Evolutionary conservation across 1,140 invertebrate genomes (phyloP), one percentile per base, ranked within the genome.

Genomic region (Oryzaephilus surinamensis): DNA sequence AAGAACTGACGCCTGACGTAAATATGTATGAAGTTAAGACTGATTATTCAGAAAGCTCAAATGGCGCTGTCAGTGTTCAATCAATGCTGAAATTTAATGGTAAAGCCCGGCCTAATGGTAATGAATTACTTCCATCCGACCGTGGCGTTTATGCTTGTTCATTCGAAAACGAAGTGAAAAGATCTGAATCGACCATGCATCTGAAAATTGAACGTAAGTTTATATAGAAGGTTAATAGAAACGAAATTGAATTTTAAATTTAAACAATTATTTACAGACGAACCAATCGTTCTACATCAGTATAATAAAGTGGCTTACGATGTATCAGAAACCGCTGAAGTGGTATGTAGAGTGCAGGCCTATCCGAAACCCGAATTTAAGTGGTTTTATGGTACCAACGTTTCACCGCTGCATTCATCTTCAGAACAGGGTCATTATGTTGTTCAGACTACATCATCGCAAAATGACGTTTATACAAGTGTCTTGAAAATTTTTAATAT

Each of bases 291-390:
- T 4, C 67, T 89, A 7, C 81, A 86, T 56, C 78, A 84, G 40
- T 83, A 90, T 57, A 85, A 81, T 40, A 89, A 91, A 64, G 89
- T 93, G 0, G 90, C 90, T 3, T 90, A 80, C 48, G 87, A 92
- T 58, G 56, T 88, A 2, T 66, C 74, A 7, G 87, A 93, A 57
- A 83, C 74, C 0, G 90, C 88, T 0, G 77, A 86, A 57, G 79
- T 95, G 6, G 71, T 81, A 2, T 95, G 91, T 60, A 77, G 81
- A 55, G 86, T 94, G 2, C 85, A 91, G 58, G 87, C 90, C 0
- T 94, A 88, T 63, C 91, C 90, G 0, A 82, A 84, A 53, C 88
- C 89, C 0, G 84, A 87, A 53, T 93, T 94, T 60, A 85, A 92
- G 49, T 95, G 90, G 90, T 86, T 75, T 45, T 90, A 77, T 45